Conservation (phyloP, 2,113 vertebrate genomes). For the Poeciliopsis prolifica region DNA sequence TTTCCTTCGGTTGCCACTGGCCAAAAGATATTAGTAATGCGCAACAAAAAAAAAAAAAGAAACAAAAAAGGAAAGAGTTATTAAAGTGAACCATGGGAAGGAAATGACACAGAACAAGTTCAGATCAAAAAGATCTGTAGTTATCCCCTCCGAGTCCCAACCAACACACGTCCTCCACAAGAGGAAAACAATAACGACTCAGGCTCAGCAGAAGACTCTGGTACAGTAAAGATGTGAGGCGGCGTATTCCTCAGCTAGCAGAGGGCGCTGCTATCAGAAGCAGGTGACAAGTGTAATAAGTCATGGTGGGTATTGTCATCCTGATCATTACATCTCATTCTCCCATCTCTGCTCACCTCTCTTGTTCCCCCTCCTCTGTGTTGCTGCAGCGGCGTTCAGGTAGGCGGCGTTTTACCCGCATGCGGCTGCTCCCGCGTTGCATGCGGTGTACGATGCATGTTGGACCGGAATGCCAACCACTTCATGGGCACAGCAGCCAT, state of each 20-base stretch:
- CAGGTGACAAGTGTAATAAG: constrained; percentile 35
- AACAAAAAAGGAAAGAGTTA: constrained; percentile 9
- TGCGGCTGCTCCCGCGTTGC: constrained; percentile 29
- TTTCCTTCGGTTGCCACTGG: constrained; percentile 54
- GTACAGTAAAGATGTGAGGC: constrained; percentile 32
- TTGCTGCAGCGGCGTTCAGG: constrained; percentile 63
- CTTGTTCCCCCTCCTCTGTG: constrained; percentile 33
- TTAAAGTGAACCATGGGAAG: constrained; percentile 41
- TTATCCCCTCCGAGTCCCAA: constrained; percentile 43
- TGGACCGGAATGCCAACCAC: constrained; percentile 32
- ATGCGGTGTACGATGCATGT: constrained; percentile 65
- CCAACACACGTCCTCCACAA: constrained; percentile 22
- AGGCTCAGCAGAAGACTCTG: constrained; percentile 25
- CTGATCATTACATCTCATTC: constrained; percentile 70
- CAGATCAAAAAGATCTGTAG: constrained; percentile 61
- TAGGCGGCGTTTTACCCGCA: constrained; percentile 50
- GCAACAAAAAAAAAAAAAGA: constrained; percentile 1
- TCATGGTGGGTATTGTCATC: constrained; percentile 65
- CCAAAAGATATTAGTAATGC: constrained; percentile 72
- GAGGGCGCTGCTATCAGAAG: constrained; percentile 33
- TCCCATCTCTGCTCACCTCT: constrained; percentile 57
- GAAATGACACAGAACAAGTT: constrained; percentile 50
- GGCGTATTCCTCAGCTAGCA: constrained; percentile 25
- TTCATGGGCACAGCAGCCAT: not conserved
- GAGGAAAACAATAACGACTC: constrained; percentile 43